Conservation (phyloP, 2,888 invertebrate species). For the Agapostemon virescens region DNA sequence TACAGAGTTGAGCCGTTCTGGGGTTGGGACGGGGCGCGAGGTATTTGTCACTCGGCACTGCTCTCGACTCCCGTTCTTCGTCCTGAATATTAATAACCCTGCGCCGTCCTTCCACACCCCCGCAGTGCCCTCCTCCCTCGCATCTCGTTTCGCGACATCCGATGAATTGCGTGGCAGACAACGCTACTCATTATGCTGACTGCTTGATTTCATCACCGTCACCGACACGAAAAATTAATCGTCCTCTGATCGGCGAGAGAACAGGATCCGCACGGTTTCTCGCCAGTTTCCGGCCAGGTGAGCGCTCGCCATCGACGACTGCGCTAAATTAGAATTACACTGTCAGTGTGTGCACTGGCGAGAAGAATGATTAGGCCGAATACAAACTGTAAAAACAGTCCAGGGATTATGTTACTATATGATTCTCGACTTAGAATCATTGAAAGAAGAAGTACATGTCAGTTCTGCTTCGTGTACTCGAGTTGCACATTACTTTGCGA, state of each 20-base stretch:
- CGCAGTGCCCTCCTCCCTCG: conserved; percentile 3
- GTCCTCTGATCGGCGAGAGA: conserved; percentile 47
- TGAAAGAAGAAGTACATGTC: no score
- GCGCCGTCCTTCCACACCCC: conserved; percentile 50
- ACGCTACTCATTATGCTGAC: conserved; percentile 75
- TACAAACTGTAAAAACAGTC: no score
- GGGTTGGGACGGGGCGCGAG: conserved; percentile 72
- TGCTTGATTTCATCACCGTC: conserved; percentile 77
- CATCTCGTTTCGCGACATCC: conserved; percentile 62
- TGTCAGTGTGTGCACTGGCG: not conserved
- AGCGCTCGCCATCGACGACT: not conserved
- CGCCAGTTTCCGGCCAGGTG: not conserved
- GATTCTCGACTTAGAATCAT: no score
- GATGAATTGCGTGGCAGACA: conserved; percentile 76
- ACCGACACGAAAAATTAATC: conserved; percentile 64
- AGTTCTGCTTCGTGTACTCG: no score
- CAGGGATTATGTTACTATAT: no score
- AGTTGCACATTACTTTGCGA: no score
- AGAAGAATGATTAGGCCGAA: not conserved
- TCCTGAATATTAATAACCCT: conserved; percentile 79
- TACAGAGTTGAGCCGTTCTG: conserved; percentile 75
- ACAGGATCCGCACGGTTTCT: conserved; percentile 19
- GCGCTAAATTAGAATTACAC: not conserved
- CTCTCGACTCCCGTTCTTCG: conserved; percentile 70
- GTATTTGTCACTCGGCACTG: conserved; percentile 79